Percentiles rank a stretch among this genome's conserved stretches.
phyloP scores from a whole-genome alignment of 2,113 vertebrate genomes.

The Oenanthe melanoleuca region DNA sequence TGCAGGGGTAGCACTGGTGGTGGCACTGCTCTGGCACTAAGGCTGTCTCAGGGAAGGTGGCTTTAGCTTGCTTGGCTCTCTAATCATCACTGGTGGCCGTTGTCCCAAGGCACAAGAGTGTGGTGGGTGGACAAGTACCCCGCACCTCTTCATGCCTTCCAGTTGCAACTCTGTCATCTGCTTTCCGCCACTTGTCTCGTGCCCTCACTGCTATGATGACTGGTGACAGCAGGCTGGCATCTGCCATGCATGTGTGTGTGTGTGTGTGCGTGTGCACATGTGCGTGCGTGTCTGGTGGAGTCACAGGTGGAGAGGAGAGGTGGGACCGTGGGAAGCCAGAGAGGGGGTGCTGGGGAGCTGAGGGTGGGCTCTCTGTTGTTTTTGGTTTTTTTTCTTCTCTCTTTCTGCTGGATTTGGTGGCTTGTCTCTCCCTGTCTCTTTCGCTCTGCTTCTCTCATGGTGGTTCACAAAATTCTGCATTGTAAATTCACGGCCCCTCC shows the following conservation, averaged over 20 bases:
- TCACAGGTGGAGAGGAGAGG: conserved; percentile 23
- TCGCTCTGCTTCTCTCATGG: neutral
- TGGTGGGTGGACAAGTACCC: neutral
- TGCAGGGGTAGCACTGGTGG: conserved; percentile 56
- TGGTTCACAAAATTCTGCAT: conserved; percentile 67
- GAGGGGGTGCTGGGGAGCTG: neutral
- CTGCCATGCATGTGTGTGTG: conserved; percentile 18
- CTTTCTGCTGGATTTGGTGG: conserved; percentile 44
- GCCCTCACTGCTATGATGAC: neutral
- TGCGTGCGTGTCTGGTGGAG: neutral
- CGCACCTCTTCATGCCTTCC: neutral
- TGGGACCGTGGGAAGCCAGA: neutral
- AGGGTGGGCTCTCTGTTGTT: neutral
- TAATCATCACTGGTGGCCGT: conserved; percentile 3
- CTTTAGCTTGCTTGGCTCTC: conserved; percentile 67
- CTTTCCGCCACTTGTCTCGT: conserved; percentile 21
- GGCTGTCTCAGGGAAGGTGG: conserved; percentile 51
- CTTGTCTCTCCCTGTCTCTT: conserved; percentile 16
- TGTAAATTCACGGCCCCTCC: neutral
- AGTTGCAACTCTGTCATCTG: neutral
- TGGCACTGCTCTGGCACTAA: conserved; percentile 22
- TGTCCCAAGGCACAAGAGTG: conserved; percentile 21
- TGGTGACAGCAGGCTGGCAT: conserved; percentile 22
- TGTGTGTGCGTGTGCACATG: neutral
- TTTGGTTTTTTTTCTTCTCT: neutral